These are phyloP conservation scores for Umimayanthus chanpuru DNA, from an alignment of 92 coral and sea anemone genomes.

Conservation along the genomic window DNA sequence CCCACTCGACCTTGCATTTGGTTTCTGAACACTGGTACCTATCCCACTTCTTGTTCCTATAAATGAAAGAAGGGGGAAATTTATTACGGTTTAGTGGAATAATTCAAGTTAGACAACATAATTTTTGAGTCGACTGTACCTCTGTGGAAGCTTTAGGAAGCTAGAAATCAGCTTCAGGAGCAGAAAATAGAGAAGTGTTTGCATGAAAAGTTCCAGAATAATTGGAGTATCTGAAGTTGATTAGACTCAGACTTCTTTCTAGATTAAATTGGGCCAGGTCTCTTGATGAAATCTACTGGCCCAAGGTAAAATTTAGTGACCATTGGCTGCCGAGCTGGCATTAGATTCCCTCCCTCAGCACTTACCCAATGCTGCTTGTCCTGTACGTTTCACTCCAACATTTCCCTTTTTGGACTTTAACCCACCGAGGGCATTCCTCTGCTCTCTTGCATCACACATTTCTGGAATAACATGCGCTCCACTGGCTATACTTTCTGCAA, in stretches of 20 bases:
- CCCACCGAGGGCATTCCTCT: slow-evolving; percentile 78
- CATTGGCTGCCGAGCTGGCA: no score
- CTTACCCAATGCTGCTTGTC: slow-evolving; percentile 74
- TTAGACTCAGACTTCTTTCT: no score
- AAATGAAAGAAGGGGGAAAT: neutral
- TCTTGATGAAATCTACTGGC: no score
- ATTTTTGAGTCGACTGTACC: neutral
- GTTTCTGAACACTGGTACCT: slow-evolving; percentile 32
- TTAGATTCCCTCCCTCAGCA: no score
- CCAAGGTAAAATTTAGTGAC: no score
- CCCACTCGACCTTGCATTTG: slow-evolving; percentile 61
- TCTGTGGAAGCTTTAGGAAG: no score
- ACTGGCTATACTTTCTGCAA: slow-evolving; percentile 67
- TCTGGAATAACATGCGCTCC: slow-evolving; percentile 27
- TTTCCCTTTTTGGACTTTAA: slow-evolving; percentile 80
- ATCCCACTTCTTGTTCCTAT: slow-evolving; percentile 68
- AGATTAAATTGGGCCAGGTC: no score
- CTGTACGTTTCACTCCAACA: slow-evolving; percentile 76
- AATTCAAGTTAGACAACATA: neutral
- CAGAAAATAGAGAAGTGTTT: no score
- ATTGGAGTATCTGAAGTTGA: no score
- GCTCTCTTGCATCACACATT: slow-evolving; percentile 44
- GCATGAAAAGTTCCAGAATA: no score
- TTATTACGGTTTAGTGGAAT: neutral
- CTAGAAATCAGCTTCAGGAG: no score